A percentile compares a stretch with the other conserved stretches of the same genome.
These are phyloP conservation scores for Diglossa cyanea DNA, from an alignment of 2,797 vertebrate genomes.

Conservation along the genomic window DNA sequence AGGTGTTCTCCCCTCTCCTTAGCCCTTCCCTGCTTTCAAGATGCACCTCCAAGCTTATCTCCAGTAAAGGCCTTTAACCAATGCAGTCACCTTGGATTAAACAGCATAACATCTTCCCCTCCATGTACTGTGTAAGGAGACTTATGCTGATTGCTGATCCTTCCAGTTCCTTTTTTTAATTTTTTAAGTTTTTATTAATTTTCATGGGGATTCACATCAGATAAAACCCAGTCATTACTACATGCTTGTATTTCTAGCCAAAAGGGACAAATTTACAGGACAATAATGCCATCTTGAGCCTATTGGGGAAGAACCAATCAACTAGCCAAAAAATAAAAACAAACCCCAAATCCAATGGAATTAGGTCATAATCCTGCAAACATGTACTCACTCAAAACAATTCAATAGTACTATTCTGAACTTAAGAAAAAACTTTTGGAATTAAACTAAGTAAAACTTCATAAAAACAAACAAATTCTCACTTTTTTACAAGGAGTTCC, in stretches of 20 bases:
- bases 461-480: background rate
- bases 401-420: background rate
- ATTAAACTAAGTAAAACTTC: background rate
- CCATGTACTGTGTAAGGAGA: fast-evolving
- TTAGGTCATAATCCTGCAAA: background rate
- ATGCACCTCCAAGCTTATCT: background rate
- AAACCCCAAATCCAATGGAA: background rate
- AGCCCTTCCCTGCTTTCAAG: background rate
- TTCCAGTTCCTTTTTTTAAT: background rate
- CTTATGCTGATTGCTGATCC: background rate
- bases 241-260: background rate
- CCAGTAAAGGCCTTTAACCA: background rate
- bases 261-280: background rate
- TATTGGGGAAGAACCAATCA: background rate
- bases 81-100: background rate
- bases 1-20: background rate
- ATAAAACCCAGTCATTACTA: background rate
- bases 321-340: background rate
- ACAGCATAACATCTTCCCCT: background rate
- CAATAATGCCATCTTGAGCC: background rate
- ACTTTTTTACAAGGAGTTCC: background rate
- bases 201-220: background rate
- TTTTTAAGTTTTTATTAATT: background rate
- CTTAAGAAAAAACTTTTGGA: background rate
- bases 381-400: background rate